These are phyloP conservation scores for Drosophila bipectinata DNA, from an alignment of 1,140 invertebrate genomes.

Conservation along the genomic window DNA sequence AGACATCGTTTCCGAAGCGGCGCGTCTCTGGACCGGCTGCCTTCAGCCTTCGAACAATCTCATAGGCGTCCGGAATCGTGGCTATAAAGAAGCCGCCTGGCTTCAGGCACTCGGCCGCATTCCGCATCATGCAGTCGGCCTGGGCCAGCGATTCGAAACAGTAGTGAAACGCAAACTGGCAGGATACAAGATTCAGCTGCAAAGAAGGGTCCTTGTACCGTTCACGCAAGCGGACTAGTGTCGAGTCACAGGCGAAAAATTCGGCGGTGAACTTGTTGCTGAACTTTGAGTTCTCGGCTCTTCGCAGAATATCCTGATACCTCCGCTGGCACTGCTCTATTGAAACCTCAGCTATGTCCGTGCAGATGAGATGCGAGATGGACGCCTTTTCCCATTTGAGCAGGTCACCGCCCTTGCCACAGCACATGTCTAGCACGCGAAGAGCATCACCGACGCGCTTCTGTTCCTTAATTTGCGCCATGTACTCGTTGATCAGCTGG, in stretches of 20 bases:
- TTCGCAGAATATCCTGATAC: conserved; percentile 86
- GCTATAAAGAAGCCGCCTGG: conserved; percentile 98
- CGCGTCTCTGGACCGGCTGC: conserved; percentile 86
- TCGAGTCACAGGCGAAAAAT: conserved; percentile 96
- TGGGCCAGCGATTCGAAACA: conserved; percentile 97
- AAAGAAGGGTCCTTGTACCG: conserved; percentile 90
- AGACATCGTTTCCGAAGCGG: conserved; percentile 95
- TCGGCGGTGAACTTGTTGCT: conserved; percentile 91
- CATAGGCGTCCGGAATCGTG: conserved; percentile 96
- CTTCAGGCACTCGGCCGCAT: conserved; percentile 94
- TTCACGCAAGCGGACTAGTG: conserved; percentile 91
- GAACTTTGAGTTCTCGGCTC: conserved; percentile 71
- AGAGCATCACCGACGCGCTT: conserved; percentile 86
- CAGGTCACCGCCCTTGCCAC: conserved; percentile 98
- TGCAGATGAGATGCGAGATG: conserved; percentile 95
- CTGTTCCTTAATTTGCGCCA: conserved; percentile 87
- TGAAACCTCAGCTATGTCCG: conserved; percentile 96
- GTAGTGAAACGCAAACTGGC: conserved; percentile 99
- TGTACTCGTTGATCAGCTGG: conserved; percentile 93
- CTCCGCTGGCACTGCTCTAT: conserved; percentile 93
- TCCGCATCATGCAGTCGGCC: conserved; percentile 96
- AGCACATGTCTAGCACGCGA: conserved; percentile 90
- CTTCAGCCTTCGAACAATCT: conserved; percentile 89
- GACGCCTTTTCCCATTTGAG: conserved; percentile 96
- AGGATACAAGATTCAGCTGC: conserved; percentile 95